phyloP scores from a whole-genome alignment of 2,888 invertebrate genomes.

The Campopleginae sp. region DNA sequence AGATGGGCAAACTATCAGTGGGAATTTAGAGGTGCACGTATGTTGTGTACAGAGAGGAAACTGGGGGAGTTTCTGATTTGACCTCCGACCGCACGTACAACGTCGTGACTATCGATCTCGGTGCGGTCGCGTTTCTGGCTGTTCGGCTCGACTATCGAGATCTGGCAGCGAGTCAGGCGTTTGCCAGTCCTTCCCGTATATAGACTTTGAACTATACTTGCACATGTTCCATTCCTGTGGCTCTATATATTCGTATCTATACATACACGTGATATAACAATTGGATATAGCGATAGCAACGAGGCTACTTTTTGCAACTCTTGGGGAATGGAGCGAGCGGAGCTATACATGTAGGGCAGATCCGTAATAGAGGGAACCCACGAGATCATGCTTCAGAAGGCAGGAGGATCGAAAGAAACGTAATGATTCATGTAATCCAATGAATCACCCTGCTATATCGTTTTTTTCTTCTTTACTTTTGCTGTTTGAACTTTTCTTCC shows the following conservation, averaged over 20 bases:
- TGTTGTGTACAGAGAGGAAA: conserved; percentile 22
- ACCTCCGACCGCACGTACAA: conserved; percentile 63
- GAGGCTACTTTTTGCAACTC: conserved; percentile 13
- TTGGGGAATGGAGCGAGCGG: conserved; percentile 12
- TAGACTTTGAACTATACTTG: neutral
- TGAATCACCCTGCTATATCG: conserved; percentile 52
- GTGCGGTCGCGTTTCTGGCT: conserved; percentile 59
- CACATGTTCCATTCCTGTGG: neutral
- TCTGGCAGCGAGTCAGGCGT: conserved; percentile 62
- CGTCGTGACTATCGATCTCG: conserved; percentile 63
- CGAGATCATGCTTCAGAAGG: conserved; percentile 50
- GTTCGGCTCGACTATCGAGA: conserved; percentile 56
- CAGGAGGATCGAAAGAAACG: conserved; percentile 54
- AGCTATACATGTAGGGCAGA: neutral
- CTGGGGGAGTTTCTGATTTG: conserved; percentile 42
- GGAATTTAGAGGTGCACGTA: conserved; percentile 1
- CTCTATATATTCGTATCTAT: neutral
- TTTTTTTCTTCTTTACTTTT: conserved; percentile 17
- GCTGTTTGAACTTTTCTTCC: neutral
- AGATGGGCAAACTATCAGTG: conserved; percentile 8
- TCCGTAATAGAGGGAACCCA: conserved; percentile 19
- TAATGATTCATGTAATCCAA: conserved; percentile 59
- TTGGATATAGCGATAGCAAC: conserved; percentile 16
- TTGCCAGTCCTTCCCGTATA: neutral
- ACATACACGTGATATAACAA: conserved; percentile 26